These are phyloP conservation scores for Lepidurus apus DNA, from an alignment of 1,140 invertebrate species.

Conservation along the genomic window DNA sequence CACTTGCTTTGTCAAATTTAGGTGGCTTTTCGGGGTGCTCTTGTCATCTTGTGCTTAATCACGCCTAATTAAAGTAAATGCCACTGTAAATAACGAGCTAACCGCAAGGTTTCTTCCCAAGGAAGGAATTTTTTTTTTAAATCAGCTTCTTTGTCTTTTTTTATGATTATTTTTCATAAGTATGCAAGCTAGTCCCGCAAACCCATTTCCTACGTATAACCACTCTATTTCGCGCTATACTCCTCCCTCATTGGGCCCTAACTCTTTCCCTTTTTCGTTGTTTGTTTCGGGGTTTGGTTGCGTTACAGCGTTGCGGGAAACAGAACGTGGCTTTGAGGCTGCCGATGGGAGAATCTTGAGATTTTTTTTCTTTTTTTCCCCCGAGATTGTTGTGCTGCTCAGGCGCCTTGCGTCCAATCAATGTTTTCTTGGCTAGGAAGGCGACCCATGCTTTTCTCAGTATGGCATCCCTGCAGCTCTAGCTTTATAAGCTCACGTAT, in stretches of 20 bases:
- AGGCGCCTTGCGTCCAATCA: slow-evolving; percentile 16
- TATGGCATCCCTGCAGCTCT: neutral
- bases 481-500: neutral
- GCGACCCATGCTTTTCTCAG: too few species aligned
- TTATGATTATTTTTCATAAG: neutral
- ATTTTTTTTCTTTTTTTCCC: neutral
- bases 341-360: too few species aligned
- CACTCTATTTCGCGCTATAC: neutral
- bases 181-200: neutral
- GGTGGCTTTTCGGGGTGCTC: too few species aligned
- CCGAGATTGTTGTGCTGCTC: neutral
- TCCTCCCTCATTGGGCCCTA: neutral
- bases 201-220: neutral
- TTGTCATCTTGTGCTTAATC: neutral
- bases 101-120: neutral
- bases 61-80: neutral
- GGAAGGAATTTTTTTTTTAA: too few species aligned
- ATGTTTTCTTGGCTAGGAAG: neutral
- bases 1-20: too few species aligned
- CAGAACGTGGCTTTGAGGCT: too few species aligned
- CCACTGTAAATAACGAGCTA: neutral
- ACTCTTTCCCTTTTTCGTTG: too few species aligned
- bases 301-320: too few species aligned
- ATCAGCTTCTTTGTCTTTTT: neutral
- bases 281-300: too few species aligned